Conservation (phyloP, 2,797 vertebrate genomes). For the Falco biarmicus region DNA sequence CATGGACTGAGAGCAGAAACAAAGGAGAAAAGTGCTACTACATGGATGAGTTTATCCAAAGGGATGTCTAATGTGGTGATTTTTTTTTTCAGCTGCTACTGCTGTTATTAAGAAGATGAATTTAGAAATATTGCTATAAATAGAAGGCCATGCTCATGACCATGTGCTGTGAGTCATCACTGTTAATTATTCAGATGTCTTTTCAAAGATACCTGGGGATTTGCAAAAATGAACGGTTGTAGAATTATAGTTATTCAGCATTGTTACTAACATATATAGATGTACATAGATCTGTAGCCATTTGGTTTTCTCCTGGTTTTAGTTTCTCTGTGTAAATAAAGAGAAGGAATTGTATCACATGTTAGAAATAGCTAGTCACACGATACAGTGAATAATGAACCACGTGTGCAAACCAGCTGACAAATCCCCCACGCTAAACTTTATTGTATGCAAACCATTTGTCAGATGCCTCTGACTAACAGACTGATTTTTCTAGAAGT, state of each 20-base stretch:
- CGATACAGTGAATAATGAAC: neutral
- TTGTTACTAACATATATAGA: neutral
- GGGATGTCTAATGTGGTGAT: neutral
- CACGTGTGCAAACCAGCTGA: neutral
- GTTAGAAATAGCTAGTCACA: neutral
- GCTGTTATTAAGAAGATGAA: conserved; percentile 7
- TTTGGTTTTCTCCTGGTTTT: neutral
- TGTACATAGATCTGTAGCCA: neutral
- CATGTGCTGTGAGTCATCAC: conserved; percentile 21
- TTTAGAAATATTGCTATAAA: conserved; percentile 53
- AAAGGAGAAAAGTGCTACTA: neutral
- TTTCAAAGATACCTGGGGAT: conserved; percentile 20
- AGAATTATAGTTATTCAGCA: neutral
- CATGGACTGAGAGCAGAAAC: neutral
- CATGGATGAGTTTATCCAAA: neutral
- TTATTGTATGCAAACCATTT: conserved; percentile 55
- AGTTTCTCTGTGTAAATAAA: neutral
- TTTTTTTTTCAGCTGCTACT: neutral
- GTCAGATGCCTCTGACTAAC: conserved; percentile 30
- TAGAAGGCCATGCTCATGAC: neutral
- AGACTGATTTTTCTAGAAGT: conserved; percentile 16
- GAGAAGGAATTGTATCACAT: neutral
- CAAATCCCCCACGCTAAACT: conserved; percentile 3
- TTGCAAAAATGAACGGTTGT: neutral
- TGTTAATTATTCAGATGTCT: conserved; percentile 51